These are phyloP conservation scores for Ophraella communa DNA, from an alignment of 2,888 invertebrate genomes.

Conservation along the genomic window DNA sequence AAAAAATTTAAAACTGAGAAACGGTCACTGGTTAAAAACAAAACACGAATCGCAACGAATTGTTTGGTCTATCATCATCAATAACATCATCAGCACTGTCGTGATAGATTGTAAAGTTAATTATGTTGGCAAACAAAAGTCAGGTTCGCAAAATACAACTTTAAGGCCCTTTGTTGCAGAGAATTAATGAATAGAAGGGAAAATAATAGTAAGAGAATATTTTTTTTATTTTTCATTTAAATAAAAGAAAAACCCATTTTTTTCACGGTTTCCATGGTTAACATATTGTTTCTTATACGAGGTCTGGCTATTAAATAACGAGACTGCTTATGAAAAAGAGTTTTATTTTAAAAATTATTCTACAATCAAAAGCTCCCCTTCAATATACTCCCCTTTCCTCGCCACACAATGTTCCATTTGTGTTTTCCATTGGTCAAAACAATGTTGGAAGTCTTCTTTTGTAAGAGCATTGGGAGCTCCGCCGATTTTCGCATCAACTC, in stretches of 20 bases:
- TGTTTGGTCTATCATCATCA: slow-evolving; percentile 13
- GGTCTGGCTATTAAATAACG: too few relatives aligned
- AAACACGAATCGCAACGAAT: slow-evolving; percentile 3
- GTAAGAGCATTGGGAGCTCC: too few relatives aligned
- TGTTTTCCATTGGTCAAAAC: too few relatives aligned
- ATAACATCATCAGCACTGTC: slow-evolving; percentile 19
- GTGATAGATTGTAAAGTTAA: slow-evolving; percentile 31
- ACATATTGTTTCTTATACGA: too few relatives aligned
- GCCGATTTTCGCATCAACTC: too few relatives aligned
- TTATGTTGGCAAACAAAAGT: slow-evolving; percentile 30
- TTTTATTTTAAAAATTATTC: too few relatives aligned
- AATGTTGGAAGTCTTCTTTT: too few relatives aligned
- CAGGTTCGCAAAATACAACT: slow-evolving; percentile 23
- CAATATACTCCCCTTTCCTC: too few relatives aligned
- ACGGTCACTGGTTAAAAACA: slow-evolving; percentile 3
- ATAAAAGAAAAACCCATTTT: not conserved
- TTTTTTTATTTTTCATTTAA: slow-evolving; percentile 11
- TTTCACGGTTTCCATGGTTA: too few relatives aligned
- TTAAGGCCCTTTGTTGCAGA: slow-evolving; percentile 27
- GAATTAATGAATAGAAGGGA: slow-evolving; percentile 28
- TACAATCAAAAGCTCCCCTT: too few relatives aligned
- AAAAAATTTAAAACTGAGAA: not conserved
- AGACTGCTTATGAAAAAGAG: too few relatives aligned
- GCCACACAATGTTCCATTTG: too few relatives aligned
- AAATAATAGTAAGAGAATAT: slow-evolving; percentile 10